Percentiles rank a stretch among this genome's conserved stretches.
Conservation (phyloP, 2,888 invertebrate genomes). For the Enchytraeus crypticus region DNA sequence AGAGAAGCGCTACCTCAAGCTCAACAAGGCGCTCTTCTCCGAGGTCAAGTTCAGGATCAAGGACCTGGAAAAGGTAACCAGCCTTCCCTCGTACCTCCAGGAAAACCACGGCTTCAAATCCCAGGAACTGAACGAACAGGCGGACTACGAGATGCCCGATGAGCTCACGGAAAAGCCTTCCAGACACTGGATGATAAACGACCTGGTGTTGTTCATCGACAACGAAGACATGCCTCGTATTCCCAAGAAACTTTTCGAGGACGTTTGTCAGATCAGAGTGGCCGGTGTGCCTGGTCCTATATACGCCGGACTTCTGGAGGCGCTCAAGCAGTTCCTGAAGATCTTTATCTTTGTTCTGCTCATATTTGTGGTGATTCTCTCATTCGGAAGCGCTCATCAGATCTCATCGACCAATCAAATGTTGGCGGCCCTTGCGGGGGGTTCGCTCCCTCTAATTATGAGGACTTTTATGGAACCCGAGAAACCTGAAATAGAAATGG, state of each 20-base stretch:
- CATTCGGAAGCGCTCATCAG: slow-evolving; percentile 41
- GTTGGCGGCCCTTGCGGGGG: slow-evolving; percentile 42
- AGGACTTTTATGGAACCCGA: slow-evolving; percentile 40
- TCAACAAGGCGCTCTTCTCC: slow-evolving; percentile 40
- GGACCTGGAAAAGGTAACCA: slow-evolving; percentile 29
- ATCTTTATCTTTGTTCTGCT: slow-evolving; percentile 43
- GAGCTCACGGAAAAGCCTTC: slow-evolving; percentile 19
- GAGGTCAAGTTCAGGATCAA: slow-evolving; percentile 43
- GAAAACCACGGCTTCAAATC: slow-evolving; percentile 34
- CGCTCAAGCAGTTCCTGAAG: slow-evolving; percentile 44
- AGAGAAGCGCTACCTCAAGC: slow-evolving; percentile 42
- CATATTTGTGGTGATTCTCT: slow-evolving; percentile 46
- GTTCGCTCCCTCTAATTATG: slow-evolving; percentile 29
- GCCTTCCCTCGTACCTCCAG: slow-evolving; percentile 30
- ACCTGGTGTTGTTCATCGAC: slow-evolving; percentile 43
- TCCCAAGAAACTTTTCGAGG: slow-evolving; percentile 40
- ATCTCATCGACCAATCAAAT: slow-evolving; percentile 46
- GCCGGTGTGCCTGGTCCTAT: slow-evolving; percentile 45
- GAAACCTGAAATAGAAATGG: slow-evolving; percentile 38
- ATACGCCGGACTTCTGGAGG: slow-evolving; percentile 38
- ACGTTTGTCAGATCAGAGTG: slow-evolving; percentile 40
- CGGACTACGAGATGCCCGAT: slow-evolving; percentile 28
- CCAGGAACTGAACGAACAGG: slow-evolving; percentile 28
- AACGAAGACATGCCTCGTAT: slow-evolving; percentile 44
- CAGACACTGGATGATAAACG: slow-evolving; percentile 40